phyloP scores from a whole-genome alignment of 53 echinoderm and acorn worm genomes.

The Zoroaster sp. region DNA sequence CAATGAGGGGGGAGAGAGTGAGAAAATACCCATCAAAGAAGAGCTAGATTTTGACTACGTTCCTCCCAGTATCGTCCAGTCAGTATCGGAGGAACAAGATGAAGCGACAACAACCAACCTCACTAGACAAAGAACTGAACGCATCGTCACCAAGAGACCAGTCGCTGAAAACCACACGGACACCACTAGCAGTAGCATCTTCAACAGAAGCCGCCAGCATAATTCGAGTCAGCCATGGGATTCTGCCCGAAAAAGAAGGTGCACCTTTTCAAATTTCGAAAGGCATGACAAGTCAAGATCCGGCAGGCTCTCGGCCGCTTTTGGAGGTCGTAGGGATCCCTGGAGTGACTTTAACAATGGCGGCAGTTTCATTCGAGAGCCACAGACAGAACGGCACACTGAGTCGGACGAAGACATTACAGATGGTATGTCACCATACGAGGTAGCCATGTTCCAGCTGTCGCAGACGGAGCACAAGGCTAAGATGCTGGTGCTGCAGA shows the following conservation, averaged over 20 bases:
- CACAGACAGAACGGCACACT: not conserved
- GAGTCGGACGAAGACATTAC: not conserved
- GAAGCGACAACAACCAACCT: not conserved
- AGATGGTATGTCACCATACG: constrained; percentile 12
- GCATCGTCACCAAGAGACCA: not conserved
- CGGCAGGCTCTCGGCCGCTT: not conserved
- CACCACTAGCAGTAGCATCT: not conserved
- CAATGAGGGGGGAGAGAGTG: not conserved
- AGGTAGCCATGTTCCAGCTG: constrained; percentile 12
- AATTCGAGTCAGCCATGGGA: not conserved
- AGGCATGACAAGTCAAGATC: not conserved
- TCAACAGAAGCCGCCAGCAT: not conserved
- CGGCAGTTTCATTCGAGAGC: not conserved
- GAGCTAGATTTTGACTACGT: constrained; percentile 28
- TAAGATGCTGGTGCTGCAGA: constrained; percentile 39
- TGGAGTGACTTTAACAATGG: not conserved
- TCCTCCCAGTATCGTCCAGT: not conserved
- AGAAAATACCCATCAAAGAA: not conserved
- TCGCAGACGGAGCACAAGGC: constrained; percentile 37
- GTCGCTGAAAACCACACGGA: not conserved
- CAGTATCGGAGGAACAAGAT: not conserved
- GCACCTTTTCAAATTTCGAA: not conserved
- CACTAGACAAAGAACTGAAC: not conserved
- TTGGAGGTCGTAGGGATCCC: not conserved
- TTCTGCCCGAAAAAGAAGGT: not conserved